Conservation (phyloP, 2,797 vertebrate genomes). For the Nannoperca obscura region DNA sequence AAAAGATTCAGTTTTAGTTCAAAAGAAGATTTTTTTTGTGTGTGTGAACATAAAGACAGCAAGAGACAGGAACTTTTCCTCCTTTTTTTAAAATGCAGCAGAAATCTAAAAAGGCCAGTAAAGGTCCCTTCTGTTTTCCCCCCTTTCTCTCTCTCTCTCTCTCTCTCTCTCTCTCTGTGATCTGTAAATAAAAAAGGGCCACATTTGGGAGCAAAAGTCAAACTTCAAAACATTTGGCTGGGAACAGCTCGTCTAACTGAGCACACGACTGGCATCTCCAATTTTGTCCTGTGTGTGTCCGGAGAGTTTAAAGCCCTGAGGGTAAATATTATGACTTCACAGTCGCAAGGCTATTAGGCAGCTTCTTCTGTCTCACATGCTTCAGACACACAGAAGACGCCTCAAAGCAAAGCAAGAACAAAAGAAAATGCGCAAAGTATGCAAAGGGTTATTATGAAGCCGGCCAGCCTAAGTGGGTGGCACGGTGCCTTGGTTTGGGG, state of each 20-base stretch:
- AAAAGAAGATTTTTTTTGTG: background rate
- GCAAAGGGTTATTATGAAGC: slow-evolving; percentile 44
- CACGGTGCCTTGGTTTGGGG: slow-evolving; percentile 23
- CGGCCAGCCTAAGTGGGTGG: slow-evolving; percentile 17
- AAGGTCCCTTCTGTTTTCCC: background rate
- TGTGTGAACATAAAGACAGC: background rate
- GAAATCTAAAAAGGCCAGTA: slow-evolving; percentile 15
- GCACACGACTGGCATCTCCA: background rate
- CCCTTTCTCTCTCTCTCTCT: background rate
- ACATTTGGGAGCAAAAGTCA: slow-evolving; percentile 6
- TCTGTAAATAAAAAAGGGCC: background rate
- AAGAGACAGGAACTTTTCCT: background rate
- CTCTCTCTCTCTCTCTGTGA: background rate
- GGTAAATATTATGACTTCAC: slow-evolving; percentile 19
- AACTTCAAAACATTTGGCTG: slow-evolving; percentile 17
- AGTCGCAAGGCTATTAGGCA: slow-evolving; percentile 31
- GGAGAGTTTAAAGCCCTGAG: slow-evolving; percentile 6
- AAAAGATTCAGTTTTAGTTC: background rate
- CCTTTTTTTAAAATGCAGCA: background rate
- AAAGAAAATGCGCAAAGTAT: slow-evolving; percentile 33
- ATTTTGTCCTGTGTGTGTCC: slow-evolving; percentile 8
- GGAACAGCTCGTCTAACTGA: slow-evolving; percentile 7
- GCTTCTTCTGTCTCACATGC: background rate
- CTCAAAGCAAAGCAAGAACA: slow-evolving; percentile 33
- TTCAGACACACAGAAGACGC: slow-evolving; percentile 20